Evolutionary conservation across 2,888 invertebrate species (phyloP).

Genomic region (Caenorhabditis angaria): DNA sequence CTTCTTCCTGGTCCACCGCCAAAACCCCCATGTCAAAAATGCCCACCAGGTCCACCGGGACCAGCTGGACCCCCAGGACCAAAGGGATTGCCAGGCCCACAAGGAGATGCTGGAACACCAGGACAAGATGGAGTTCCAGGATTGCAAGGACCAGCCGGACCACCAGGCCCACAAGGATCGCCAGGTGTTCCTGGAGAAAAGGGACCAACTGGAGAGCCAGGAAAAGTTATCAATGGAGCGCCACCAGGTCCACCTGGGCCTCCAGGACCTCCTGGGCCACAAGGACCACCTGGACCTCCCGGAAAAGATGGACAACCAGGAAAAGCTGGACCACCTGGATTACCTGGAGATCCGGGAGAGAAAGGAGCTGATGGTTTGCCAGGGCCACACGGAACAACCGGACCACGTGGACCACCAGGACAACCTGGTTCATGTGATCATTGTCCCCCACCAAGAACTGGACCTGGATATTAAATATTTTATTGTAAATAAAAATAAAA

Average conservation of each 20-base stretch:
- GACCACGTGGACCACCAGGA: constrained; percentile 60
- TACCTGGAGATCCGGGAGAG: constrained; percentile 69
- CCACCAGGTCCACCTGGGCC: constrained; percentile 68
- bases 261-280: constrained; percentile 67
- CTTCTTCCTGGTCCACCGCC: constrained; percentile 72
- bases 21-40: constrained; percentile 72
- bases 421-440: constrained; percentile 70
- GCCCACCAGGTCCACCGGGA: constrained; percentile 60
- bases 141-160: constrained; percentile 70
- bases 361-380: constrained; percentile 74
- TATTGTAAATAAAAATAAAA: no score
- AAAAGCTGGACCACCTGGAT: constrained; percentile 49
- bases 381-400: constrained; percentile 58
- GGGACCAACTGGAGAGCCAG: constrained; percentile 71
- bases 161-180: constrained; percentile 69
- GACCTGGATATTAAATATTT: constrained; percentile 60
- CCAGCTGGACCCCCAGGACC: constrained; percentile 59
- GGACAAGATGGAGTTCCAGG: constrained; percentile 65
- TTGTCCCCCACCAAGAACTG: constrained; percentile 69
- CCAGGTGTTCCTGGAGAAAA: constrained; percentile 70
- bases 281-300: constrained; percentile 66
- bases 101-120: constrained; percentile 62
- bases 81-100: constrained; percentile 66
- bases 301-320: constrained; percentile 65
- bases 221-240: constrained; percentile 64